Base-by-base conservation (phyloP, 1,140 invertebrate species). In the Lanistes nyassanus region DNA sequence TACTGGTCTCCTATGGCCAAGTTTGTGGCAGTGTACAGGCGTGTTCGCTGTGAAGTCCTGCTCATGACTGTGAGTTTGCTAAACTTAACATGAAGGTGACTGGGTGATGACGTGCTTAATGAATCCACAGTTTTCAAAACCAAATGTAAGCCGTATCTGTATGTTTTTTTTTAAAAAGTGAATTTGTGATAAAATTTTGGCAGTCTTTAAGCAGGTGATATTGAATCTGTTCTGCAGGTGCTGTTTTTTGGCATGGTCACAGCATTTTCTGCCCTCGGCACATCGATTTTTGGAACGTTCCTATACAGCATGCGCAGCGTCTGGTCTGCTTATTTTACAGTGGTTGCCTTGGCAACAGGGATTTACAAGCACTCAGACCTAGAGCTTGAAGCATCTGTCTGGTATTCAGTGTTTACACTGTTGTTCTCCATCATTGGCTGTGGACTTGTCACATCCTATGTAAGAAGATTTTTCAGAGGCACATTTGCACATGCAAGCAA, bases 381-480 rank as follows among this genome's bases (percentile, higher is more conserved):
- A 53, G 42, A 64, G 31, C 37, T 58, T 67, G 60, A 79, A 36
- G 69, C 66, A 39, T 62, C 55, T n/a, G 42, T 60, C 21, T 79
- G 75, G 67, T 58, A 68, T 62, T 55, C 36, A 51, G 47, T 88
- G 0, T 86, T 85, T 71, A 37, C 86, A 1, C 69, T 87, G 16
- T 81, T 80, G 34, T 81, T 80, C 73, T 75, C 79, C 26, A 76
- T 85, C 36, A 81, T 87, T 72, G 80, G 64, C 0, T 77, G 80
- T 51, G 87, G 86, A 53, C 70, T 87, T 23, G 65, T 87, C 23
- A 79, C 81, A 13, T 70, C 80, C 42, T 88, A 88, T 82, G 87
- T 88, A 82, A 88, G 87, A 87, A 47, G 19, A n/a, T 16, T 47
- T 47, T 3, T 47, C 9, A 13, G 42, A 13, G 1, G 9, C 9